These are phyloP conservation scores for Maniola jurtina DNA, from an alignment of 1,140 invertebrate genomes.

Conservation along the genomic window DNA sequence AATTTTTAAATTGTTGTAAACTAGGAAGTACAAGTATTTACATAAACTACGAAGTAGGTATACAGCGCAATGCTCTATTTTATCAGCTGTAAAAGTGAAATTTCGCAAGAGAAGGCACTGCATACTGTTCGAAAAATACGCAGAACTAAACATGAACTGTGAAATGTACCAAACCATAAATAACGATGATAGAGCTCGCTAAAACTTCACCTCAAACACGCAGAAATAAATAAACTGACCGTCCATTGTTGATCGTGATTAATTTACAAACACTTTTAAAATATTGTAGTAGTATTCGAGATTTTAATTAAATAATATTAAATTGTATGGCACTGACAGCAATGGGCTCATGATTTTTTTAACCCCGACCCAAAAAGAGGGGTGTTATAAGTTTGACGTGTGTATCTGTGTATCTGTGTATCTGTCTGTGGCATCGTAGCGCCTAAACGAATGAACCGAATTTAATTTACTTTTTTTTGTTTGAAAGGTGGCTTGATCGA, in stretches of 20 bases:
- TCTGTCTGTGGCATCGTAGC: too few relatives aligned
- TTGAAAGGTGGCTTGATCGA: too few relatives aligned
- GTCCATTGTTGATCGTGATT: not conserved
- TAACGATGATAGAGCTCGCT: not conserved
- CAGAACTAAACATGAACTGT: not conserved
- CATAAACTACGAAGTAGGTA: not conserved
- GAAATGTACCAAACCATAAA: constrained; percentile 7
- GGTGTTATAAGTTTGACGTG: too few relatives aligned
- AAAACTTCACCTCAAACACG: constrained; percentile 2
- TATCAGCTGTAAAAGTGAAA: constrained; percentile 1
- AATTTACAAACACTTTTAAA: not conserved
- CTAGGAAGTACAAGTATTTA: not conserved
- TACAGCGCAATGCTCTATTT: not conserved
- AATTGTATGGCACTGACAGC: too few relatives aligned
- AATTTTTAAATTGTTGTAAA: too few relatives aligned
- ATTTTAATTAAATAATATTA: not conserved
- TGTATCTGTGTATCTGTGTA: too few relatives aligned
- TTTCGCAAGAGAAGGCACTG: not conserved
- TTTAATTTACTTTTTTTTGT: too few relatives aligned
- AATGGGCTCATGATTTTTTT: too few relatives aligned
- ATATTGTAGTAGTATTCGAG: not conserved
- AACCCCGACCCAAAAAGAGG: too few relatives aligned
- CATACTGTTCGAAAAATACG: not conserved
- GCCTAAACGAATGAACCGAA: too few relatives aligned
- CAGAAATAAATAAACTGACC: not conserved